These are phyloP conservation scores for Beroe forskalii DNA, from an alignment of 37 sponge, comb jelly and placozoan genomes.

Conservation along the genomic window DNA sequence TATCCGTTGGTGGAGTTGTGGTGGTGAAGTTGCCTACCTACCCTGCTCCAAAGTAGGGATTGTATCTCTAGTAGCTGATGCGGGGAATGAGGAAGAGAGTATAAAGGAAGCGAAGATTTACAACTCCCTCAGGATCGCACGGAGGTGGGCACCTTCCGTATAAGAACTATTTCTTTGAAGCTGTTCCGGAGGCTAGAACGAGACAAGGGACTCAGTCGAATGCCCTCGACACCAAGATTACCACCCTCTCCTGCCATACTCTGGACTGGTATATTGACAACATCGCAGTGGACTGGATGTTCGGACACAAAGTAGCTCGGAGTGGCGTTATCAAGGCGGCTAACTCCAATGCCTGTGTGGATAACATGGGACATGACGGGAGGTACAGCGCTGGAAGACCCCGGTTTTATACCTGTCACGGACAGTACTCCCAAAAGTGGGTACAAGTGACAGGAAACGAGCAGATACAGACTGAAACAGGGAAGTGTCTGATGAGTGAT, in stretches of 20 bases:
- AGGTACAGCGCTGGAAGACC: constrained; percentile 42
- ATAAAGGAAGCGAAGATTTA: background rate
- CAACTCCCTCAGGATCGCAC: background rate
- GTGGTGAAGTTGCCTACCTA: constrained; percentile 40
- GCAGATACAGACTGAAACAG: constrained; percentile 36
- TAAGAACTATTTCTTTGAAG: background rate
- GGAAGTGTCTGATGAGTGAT: constrained; percentile 51
- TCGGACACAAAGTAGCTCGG: background rate
- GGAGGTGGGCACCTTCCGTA: background rate
- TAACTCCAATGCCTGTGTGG: constrained; percentile 4
- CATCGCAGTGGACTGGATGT: constrained; percentile 33
- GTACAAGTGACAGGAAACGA: background rate
- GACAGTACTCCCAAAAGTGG: constrained; percentile 27
- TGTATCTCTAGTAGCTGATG: background rate
- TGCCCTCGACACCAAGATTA: background rate
- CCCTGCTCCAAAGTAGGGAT: constrained; percentile 38
- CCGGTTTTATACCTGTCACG: constrained; percentile 40
- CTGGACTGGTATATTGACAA: constrained; percentile 42
- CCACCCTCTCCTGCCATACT: background rate
- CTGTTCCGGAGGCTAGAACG: background rate
- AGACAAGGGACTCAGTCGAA: background rate
- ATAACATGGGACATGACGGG: constrained; percentile 36
- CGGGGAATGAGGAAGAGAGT: background rate
- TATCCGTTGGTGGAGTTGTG: constrained; percentile 47
- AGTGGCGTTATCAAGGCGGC: background rate